A percentile compares a stretch with the other conserved stretches of the same genome.
These are phyloP conservation scores for Mylabris sibirica DNA, from an alignment of 2,888 invertebrate species.

Conservation along the genomic window DNA sequence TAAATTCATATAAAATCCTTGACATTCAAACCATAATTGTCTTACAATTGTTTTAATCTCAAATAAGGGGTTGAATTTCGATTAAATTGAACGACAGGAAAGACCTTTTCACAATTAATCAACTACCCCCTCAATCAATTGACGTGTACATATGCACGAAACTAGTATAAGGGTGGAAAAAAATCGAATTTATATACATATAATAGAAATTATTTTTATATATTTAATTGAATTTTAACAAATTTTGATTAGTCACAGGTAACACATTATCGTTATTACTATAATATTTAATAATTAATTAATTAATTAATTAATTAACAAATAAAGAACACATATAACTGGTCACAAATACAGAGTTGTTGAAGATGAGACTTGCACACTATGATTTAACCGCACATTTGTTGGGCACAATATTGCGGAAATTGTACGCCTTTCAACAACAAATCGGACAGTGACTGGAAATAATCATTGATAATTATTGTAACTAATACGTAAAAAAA, in stretches of 20 bases:
- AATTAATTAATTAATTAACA: too few species aligned
- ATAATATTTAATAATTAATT: background rate
- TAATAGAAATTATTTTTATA: background rate
- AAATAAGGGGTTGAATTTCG: background rate
- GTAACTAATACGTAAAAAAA: conserved; percentile 22
- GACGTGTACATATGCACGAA: background rate
- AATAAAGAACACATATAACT: background rate
- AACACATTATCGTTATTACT: background rate
- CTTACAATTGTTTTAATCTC: background rate
- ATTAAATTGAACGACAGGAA: too few species aligned
- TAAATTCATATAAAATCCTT: background rate
- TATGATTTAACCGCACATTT: conserved; percentile 64
- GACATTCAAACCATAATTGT: background rate
- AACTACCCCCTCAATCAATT: too few species aligned
- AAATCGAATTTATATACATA: too few species aligned
- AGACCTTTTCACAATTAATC: background rate
- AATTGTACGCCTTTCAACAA: conserved; percentile 74
- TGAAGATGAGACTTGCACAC: background rate
- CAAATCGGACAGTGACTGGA: conserved; percentile 71
- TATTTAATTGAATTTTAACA: background rate
- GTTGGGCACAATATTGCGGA: conserved; percentile 74
- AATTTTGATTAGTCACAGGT: background rate
- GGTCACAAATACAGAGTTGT: too few species aligned
- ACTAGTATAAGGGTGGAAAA: background rate
- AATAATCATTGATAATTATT: conserved; percentile 64